Conservation (phyloP, 2,113 vertebrate species). For the Meles meles region DNA sequence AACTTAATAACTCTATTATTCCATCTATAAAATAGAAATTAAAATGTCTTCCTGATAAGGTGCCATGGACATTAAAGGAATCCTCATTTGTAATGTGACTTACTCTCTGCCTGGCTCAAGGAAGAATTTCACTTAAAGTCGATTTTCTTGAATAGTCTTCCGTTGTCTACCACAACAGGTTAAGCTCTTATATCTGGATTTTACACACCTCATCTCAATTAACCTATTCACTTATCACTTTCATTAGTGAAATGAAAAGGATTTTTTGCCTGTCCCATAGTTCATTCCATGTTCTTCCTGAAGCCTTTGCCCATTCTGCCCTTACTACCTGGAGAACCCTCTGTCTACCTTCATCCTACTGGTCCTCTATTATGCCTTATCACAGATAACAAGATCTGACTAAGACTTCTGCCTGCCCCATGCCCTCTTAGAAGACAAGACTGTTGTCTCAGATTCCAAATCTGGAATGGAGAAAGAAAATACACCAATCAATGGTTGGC, state of each 20-base stretch:
- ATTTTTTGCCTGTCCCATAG: not conserved
- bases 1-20: not conserved
- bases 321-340: not conserved
- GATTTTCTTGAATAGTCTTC: not conserved
- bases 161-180: not conserved
- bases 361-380: not conserved
- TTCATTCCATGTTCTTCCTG: not conserved
- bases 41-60: not conserved
- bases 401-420: not conserved
- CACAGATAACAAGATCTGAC: not conserved
- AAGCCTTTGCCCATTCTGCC: not conserved
- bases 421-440: not conserved
- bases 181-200: not conserved
- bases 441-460: not conserved
- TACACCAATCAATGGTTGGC: not conserved
- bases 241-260: not conserved
- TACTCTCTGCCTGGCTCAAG: not conserved
- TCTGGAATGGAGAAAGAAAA: not conserved
- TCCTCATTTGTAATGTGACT: not conserved
- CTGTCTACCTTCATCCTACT: rapidly evolving
- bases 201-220: not conserved
- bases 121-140: not conserved
- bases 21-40: not conserved
- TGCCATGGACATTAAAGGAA: not conserved
- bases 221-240: not conserved